phyloP scores from a whole-genome alignment of 2,797 vertebrate genomes.

The Chelmon rostratus region DNA sequence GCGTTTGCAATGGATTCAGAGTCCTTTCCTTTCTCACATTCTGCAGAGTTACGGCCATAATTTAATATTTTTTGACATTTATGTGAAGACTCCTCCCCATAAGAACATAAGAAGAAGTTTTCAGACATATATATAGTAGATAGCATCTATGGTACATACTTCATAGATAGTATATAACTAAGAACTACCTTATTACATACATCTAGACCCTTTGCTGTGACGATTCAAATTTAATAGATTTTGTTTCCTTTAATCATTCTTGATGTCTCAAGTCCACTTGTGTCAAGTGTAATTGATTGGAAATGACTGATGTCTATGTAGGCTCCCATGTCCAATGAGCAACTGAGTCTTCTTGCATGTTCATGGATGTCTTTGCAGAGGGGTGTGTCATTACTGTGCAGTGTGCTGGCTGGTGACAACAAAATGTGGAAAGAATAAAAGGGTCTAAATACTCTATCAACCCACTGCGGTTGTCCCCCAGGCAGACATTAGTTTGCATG shows the following conservation, averaged over 20 bases:
- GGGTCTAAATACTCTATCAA: background rate
- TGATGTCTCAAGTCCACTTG: background rate
- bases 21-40: conserved; percentile 8
- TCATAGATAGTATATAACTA: background rate
- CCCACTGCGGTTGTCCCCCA: background rate
- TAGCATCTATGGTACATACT: background rate
- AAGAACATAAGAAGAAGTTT: background rate
- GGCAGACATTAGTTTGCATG: conserved; percentile 38
- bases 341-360: conserved; percentile 1
- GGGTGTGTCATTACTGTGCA: background rate
- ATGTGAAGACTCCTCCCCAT: background rate
- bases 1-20: conserved; percentile 13
- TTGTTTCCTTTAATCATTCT: background rate
- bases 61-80: background rate
- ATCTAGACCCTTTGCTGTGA: background rate
- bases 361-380: background rate
- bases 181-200: background rate
- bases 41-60: conserved; percentile 1
- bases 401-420: background rate
- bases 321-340: conserved; percentile 6
- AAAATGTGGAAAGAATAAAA: background rate
- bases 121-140: background rate
- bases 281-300: conserved; percentile 20
- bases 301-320: conserved; percentile 30
- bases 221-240: background rate